These are phyloP conservation scores for Spodoptera littoralis DNA, from an alignment of 2,888 invertebrate species.

Conservation along the genomic window DNA sequence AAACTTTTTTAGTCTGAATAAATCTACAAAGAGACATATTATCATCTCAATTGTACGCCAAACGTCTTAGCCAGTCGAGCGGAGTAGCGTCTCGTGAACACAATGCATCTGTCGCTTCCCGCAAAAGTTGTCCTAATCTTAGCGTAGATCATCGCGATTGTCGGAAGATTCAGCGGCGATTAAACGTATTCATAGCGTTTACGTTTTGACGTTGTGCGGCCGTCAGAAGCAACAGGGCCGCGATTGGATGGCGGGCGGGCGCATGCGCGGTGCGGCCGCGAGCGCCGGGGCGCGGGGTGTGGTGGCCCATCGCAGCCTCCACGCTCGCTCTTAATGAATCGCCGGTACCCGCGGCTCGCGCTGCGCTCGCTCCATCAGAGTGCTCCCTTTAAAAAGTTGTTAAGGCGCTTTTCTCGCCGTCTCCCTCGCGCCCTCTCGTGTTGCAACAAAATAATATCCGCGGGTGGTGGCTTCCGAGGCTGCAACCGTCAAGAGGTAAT, in stretches of 20 bases:
- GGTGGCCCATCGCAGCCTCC: conserved; percentile 80
- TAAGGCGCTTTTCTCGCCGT: conserved; percentile 76
- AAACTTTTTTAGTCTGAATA: conserved; percentile 16
- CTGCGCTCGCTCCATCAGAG: conserved; percentile 79
- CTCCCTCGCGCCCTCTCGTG: conserved; percentile 82
- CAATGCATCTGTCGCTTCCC: conserved; percentile 67
- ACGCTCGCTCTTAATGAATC: conserved; percentile 86
- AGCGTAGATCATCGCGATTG: conserved; percentile 80
- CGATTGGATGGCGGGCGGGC: conserved; percentile 75
- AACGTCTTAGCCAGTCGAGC: conserved; percentile 63
- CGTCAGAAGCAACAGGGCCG: conserved; percentile 88
- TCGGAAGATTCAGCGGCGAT: conserved; percentile 80
- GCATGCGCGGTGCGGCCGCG: conserved; percentile 70
- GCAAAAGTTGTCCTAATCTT: conserved; percentile 76
- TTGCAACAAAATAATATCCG: conserved; percentile 73
- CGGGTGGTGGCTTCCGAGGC: conserved; percentile 65
- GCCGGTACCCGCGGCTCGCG: conserved; percentile 86
- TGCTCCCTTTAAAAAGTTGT: conserved; percentile 82
- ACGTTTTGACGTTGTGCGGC: conserved; percentile 81
- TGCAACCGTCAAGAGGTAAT: conserved; percentile 72
- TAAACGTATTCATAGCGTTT: conserved; percentile 86
- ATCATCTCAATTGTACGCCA: conserved; percentile 46
- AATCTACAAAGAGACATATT: conserved; percentile 34
- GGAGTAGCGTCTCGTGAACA: conserved; percentile 60
- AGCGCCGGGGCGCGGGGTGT: conserved; percentile 66